A percentile compares a stretch with the other conserved stretches of the same genome.
Conservation (phyloP, 2,797 vertebrate species). For the Peromyscus eremicus region DNA sequence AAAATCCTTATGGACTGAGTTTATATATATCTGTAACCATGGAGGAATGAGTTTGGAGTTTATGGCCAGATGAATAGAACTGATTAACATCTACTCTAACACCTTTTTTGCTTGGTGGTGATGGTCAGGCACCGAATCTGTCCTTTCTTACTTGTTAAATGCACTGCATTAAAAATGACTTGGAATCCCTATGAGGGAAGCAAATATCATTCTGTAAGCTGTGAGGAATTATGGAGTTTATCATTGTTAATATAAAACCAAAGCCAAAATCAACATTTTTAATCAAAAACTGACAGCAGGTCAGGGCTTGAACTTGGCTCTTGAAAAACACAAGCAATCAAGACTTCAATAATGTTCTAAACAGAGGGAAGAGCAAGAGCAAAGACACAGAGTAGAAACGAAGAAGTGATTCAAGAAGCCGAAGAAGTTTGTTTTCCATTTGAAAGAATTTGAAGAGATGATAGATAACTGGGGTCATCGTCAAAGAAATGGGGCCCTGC, state of each 20-base stretch:
- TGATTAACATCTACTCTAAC: conserved; percentile 56
- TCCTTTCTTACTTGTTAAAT: conserved; percentile 67
- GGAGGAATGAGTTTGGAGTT: conserved; percentile 39
- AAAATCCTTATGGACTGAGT: conserved; percentile 51
- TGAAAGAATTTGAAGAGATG: conserved; percentile 46
- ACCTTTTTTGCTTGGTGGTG: conserved; percentile 33
- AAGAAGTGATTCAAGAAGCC: not conserved
- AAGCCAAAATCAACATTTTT: conserved; percentile 83
- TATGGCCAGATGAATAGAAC: conserved; percentile 42
- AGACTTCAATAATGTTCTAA: conserved; percentile 57
- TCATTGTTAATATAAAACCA: conserved; percentile 79
- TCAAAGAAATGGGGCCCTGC: conserved; percentile 25
- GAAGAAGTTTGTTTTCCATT: conserved; percentile 5
- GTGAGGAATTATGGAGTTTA: conserved; percentile 78
- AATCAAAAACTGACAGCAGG: conserved; percentile 81
- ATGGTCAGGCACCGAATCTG: conserved; percentile 51
- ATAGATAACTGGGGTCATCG: not conserved
- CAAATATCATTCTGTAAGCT: conserved; percentile 79
- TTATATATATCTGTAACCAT: conserved; percentile 11
- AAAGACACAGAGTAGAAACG: conserved; percentile 43
- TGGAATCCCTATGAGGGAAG: conserved; percentile 66
- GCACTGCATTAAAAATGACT: conserved; percentile 76
- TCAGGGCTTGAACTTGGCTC: conserved; percentile 78
- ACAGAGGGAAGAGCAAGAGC: not conserved
- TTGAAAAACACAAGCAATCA: conserved; percentile 77